Conservation (phyloP, 2,113 vertebrate genomes). For the Protomyctophum bolini region DNA sequence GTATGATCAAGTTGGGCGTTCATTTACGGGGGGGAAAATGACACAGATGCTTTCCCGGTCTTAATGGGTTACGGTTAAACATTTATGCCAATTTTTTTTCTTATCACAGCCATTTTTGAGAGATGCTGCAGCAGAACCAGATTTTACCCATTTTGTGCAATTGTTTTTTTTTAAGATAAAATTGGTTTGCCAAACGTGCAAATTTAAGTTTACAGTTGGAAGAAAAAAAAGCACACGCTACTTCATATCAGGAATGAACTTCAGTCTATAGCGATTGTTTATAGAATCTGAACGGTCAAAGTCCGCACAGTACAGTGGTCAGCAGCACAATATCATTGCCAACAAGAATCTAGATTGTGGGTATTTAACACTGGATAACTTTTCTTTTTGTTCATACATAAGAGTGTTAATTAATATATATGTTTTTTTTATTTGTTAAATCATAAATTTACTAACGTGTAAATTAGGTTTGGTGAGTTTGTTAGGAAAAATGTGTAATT, state of each 20-base stretch:
- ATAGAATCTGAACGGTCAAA: conserved; percentile 11
- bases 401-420: conserved; percentile 51
- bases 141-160: conserved; percentile 44
- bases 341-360: conserved; percentile 1
- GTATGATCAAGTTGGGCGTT: no score
- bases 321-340: conserved; percentile 7
- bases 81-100: conserved; percentile 27
- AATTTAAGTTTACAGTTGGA: conserved; percentile 14
- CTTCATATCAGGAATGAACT: background rate
- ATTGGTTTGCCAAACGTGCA: conserved; percentile 27
- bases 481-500: no score
- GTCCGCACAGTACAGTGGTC: conserved; percentile 7
- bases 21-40: no score
- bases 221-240: background rate
- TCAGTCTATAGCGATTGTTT: conserved; percentile 7
- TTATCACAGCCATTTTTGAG: conserved; percentile 53
- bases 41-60: no score
- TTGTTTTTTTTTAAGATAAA: conserved; percentile 44
- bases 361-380: conserved; percentile 57
- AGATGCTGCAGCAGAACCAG: conserved; percentile 59
- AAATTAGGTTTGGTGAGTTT: no score
- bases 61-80: conserved; percentile 10
- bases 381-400: conserved; percentile 15
- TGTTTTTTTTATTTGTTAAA: background rate
- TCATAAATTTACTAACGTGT: conserved; percentile 13